Evolutionary conservation across 2,797 vertebrate species (phyloP).

Genomic region (Erithacus rubecula): DNA sequence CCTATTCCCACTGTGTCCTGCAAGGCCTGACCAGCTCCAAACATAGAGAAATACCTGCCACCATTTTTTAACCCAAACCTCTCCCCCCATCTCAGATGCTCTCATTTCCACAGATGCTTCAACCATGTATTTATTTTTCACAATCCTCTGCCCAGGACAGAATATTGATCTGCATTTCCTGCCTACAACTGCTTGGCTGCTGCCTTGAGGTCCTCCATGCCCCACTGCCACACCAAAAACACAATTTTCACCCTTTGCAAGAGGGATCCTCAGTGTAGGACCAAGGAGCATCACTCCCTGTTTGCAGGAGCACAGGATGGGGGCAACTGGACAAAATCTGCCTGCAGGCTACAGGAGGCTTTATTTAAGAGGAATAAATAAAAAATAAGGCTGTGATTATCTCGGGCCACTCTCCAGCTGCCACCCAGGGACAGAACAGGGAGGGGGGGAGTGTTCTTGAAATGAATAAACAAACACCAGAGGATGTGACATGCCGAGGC

Average conservation of each 20-base stretch:
- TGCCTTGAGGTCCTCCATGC: background rate
- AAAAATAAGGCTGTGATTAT: conserved; percentile 34
- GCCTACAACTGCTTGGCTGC: background rate
- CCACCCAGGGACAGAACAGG: background rate
- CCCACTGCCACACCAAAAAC: background rate
- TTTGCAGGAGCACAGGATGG: background rate
- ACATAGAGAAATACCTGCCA: background rate
- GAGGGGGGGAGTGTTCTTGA: background rate
- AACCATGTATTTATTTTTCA: background rate
- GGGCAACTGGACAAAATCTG: background rate
- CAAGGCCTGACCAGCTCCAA: background rate
- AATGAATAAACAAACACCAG: conserved; percentile 21
- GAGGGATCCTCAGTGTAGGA: background rate
- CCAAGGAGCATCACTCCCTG: fast-evolving
- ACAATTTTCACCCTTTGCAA: fast-evolving
- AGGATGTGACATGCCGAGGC: conserved; percentile 13
- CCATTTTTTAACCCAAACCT: background rate
- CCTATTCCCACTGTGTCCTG: fast-evolving
- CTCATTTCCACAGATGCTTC: background rate
- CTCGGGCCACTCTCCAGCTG: conserved; percentile 38
- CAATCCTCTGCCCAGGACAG: background rate
- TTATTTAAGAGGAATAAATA: conserved; percentile 41
- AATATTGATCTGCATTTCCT: background rate
- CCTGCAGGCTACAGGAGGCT: background rate
- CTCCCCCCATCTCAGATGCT: fast-evolving